Evolutionary conservation across 1,140 invertebrate genomes (phyloP).

Genomic region (Drosophila ogumai): DNA sequence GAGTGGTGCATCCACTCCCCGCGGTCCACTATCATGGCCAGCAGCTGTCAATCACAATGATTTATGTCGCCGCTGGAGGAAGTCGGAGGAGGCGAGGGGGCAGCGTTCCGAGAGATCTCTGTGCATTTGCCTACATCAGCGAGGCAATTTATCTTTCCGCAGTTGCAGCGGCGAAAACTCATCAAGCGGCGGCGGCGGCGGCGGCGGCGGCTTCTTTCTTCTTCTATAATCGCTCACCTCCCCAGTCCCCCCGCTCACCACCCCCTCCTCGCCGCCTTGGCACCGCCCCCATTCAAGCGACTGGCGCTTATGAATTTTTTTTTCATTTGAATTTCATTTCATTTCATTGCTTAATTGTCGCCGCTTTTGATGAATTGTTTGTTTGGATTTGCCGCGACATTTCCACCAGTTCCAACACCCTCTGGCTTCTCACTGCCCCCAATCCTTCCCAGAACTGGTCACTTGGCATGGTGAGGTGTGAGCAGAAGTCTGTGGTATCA

Average conservation of each 20-base stretch:
- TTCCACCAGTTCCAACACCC: slow-evolving; percentile 43
- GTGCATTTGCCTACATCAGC: slow-evolving; percentile 79
- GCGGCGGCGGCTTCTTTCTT: slow-evolving; percentile 77
- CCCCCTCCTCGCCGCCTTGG: background rate
- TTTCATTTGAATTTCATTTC: slow-evolving; percentile 81
- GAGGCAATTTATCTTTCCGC: slow-evolving; percentile 83
- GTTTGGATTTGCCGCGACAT: slow-evolving; percentile 83
- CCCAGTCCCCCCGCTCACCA: slow-evolving; percentile 5
- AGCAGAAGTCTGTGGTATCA: background rate
- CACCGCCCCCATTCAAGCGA: slow-evolving; percentile 29
- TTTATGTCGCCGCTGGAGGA: slow-evolving; percentile 72
- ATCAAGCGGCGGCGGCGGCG: slow-evolving; percentile 73
- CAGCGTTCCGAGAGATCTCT: slow-evolving; percentile 35
- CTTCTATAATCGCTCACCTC: slow-evolving; percentile 65
- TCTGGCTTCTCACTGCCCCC: background rate
- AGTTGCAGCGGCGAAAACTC: slow-evolving; percentile 75
- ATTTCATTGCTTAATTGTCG: slow-evolving; percentile 77
- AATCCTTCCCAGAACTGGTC: background rate
- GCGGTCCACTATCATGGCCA: slow-evolving; percentile 48
- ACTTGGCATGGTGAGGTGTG: slow-evolving; percentile 13
- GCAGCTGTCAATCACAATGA: slow-evolving; percentile 84
- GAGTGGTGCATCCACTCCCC: slow-evolving; percentile 14
- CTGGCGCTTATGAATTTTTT: slow-evolving; percentile 60
- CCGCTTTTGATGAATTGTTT: slow-evolving; percentile 81
- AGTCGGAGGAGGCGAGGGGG: slow-evolving; percentile 1